Conservation (phyloP, 1,140 invertebrate genomes). For the Dryas iulia region DNA sequence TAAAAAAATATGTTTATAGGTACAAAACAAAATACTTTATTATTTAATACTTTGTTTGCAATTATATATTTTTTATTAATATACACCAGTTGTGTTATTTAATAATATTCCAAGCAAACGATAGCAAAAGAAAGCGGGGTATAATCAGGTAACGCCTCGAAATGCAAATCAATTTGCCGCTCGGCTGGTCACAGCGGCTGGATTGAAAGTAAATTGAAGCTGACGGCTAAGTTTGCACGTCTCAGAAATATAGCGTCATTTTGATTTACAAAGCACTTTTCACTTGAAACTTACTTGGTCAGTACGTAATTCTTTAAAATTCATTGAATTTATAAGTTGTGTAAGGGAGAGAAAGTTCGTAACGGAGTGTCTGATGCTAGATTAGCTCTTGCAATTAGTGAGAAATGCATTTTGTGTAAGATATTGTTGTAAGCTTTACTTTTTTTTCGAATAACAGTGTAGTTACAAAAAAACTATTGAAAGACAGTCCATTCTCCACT, state of each 20-base stretch:
- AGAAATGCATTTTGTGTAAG: no score
- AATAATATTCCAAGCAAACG: constrained; percentile 14
- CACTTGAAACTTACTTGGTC: constrained; percentile 7
- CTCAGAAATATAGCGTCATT: constrained; percentile 11
- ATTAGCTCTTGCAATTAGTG: no score
- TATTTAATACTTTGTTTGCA: background rate
- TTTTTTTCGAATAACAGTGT: no score
- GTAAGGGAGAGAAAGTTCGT: no score
- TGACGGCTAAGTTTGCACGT: constrained; percentile 23
- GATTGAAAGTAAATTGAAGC: constrained; percentile 50
- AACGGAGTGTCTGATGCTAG: no score
- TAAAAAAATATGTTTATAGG: no score
- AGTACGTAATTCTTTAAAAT: constrained; percentile 3
- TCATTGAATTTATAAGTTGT: no score
- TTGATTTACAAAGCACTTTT: constrained; percentile 12
- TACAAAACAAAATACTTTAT: no score
- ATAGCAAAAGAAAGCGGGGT: constrained; percentile 39
- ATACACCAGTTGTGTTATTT: background rate
- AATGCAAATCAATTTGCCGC: constrained; percentile 67
- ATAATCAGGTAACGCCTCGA: constrained; percentile 60
- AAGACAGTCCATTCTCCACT: no score
- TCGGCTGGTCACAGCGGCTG: constrained; percentile 41
- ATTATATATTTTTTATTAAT: background rate
- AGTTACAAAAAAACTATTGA: no score
- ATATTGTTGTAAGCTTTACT: no score